Evolutionary conservation across 1,140 invertebrate species (phyloP).

Genomic region (Matsumurasca onukii): DNA sequence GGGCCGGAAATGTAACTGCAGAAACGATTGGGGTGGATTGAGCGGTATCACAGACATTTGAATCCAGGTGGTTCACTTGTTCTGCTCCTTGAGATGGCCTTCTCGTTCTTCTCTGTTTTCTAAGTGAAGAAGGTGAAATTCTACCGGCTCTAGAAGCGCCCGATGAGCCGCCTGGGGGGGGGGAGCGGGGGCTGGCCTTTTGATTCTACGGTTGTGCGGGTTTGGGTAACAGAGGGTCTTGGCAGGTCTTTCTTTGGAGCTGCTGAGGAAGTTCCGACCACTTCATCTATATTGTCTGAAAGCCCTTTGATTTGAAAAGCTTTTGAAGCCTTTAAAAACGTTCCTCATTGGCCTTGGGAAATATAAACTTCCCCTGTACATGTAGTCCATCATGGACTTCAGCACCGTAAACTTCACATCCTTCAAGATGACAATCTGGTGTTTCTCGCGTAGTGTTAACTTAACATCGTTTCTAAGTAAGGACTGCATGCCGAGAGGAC

Average conservation of each 20-base stretch:
- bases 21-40: slow-evolving; percentile 20
- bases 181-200: no score
- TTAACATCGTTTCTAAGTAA: no score
- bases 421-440: slow-evolving; percentile 88
- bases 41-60: not conserved
- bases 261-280: slow-evolving; percentile 31
- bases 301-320: slow-evolving; percentile 90
- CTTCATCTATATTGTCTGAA: slow-evolving; percentile 62
- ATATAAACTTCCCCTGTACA: slow-evolving; percentile 95
- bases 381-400: slow-evolving; percentile 91
- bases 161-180: not conserved
- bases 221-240: slow-evolving; percentile 9
- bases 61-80: not conserved
- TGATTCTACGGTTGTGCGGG: slow-evolving; percentile 9
- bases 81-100: not conserved
- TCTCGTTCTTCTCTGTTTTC: slow-evolving; percentile 17
- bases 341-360: slow-evolving; percentile 85
- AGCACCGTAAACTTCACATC: slow-evolving; percentile 90
- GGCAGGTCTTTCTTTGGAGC: slow-evolving; percentile 27
- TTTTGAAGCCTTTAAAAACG: slow-evolving; percentile 86
- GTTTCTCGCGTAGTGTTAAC: slow-evolving; percentile 86
- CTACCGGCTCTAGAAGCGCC: slow-evolving; percentile 24
- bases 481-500: no score
- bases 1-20: slow-evolving; percentile 2
- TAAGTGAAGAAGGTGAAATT: slow-evolving; percentile 26